Conservation (phyloP, 2,888 invertebrate species). For the Parascotia fuliginaria region DNA sequence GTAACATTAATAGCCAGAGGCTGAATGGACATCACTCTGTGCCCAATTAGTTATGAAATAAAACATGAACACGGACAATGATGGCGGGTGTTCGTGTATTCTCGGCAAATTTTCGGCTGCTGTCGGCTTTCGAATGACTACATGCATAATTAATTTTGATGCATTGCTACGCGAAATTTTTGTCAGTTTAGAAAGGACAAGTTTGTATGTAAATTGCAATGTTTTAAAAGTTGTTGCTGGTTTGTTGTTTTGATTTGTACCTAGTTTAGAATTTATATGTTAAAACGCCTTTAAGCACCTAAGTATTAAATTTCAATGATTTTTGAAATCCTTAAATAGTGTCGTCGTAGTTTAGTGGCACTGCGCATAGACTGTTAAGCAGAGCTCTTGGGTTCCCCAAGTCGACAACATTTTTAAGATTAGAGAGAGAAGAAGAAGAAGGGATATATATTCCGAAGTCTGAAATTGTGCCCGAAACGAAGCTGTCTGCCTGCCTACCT, state of each 20-base stretch:
- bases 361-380: no score
- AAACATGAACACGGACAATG: conserved; percentile 4
- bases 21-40: conserved; percentile 3
- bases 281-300: no score
- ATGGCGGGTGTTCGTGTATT: conserved; percentile 3
- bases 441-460: no score
- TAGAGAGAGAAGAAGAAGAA: no score
- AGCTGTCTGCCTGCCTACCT: no score
- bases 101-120: conserved; percentile 17
- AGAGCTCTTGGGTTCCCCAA: no score
- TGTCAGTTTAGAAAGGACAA: conserved; percentile 7
- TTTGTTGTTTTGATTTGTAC: neutral
- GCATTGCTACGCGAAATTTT: conserved; percentile 10
- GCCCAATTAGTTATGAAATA: conserved; percentile 16
- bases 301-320: no score
- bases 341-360: no score
- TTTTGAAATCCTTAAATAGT: no score
- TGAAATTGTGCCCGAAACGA: no score
- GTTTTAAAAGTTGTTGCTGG: neutral
- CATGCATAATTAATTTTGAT: conserved; percentile 35
- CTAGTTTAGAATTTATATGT: no score
- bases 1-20: conserved; percentile 14
- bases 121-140: conserved; percentile 14
- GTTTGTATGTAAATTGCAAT: conserved; percentile 9
- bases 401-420: no score